Evolutionary conservation across 2,888 invertebrate species (phyloP).

Genomic region (Venusia cambrica): DNA sequence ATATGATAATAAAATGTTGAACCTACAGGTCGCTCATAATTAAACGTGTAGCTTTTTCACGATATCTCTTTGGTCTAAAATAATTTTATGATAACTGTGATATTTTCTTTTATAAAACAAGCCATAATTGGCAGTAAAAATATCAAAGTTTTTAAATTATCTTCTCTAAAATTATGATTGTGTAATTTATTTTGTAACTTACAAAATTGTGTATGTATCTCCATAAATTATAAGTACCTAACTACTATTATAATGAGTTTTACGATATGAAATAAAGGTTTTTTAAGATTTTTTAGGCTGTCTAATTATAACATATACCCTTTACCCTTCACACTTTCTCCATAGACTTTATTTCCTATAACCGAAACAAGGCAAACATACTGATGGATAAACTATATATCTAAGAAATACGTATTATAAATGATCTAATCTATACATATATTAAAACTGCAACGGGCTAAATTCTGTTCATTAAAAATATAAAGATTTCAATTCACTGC

Average conservation of each 20-base stretch:
- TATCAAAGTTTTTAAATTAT: constrained; percentile 45
- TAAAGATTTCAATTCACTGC: too few species aligned
- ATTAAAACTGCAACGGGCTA: too few species aligned
- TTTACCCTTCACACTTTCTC: too few species aligned
- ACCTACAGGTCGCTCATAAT: constrained; percentile 51
- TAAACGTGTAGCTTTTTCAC: constrained; percentile 46
- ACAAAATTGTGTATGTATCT: constrained; percentile 25
- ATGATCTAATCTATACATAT: too few species aligned
- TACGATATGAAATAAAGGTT: constrained; percentile 37
- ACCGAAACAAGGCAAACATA: too few species aligned
- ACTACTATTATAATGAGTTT: constrained; percentile 33
- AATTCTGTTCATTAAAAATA: too few species aligned
- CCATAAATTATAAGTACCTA: constrained; percentile 32
- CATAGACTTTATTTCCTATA: too few species aligned
- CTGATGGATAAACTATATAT: too few species aligned
- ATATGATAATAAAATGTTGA: constrained; percentile 35
- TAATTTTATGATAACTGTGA: constrained; percentile 79
- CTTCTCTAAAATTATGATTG: constrained; percentile 35
- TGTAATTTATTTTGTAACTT: constrained; percentile 23
- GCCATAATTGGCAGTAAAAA: constrained; percentile 72
- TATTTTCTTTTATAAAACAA: constrained; percentile 77
- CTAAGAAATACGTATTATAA: too few species aligned
- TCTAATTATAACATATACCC: too few species aligned
- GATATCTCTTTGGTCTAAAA: constrained; percentile 72
- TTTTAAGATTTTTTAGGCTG: constrained; percentile 40